Evolutionary conservation across 2,113 vertebrate species (phyloP).

Genomic region (Chionodraco myersi): DNA sequence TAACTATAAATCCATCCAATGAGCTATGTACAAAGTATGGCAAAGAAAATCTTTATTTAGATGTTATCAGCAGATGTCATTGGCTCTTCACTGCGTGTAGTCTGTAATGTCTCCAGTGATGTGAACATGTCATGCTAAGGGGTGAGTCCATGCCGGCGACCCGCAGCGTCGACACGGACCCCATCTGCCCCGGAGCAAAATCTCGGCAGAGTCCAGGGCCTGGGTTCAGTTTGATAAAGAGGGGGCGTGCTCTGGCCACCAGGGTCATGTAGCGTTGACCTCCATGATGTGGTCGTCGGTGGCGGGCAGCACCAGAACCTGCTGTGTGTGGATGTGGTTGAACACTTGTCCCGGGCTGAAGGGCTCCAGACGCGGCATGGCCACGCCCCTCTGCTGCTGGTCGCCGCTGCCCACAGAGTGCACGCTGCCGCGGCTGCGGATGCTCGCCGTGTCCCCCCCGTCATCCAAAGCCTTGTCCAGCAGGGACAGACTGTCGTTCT

Average conservation of each 20-base stretch:
- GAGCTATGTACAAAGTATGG: conserved; percentile 79
- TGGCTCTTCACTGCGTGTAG: conserved; percentile 54
- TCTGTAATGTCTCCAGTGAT: conserved; percentile 61
- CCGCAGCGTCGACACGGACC: conserved; percentile 38
- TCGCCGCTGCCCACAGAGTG: conserved; percentile 87
- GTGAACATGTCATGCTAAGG: conserved; percentile 67
- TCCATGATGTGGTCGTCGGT: conserved; percentile 95
- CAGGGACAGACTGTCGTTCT: conserved; percentile 93
- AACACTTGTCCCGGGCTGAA: conserved; percentile 93
- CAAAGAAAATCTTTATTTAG: conserved; percentile 64
- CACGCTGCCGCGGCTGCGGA: conserved; percentile 88
- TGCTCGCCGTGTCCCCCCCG: conserved; percentile 89
- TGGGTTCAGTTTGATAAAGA: conserved; percentile 74
- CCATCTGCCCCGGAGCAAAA: conserved; percentile 29
- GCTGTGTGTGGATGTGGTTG: conserved; percentile 88
- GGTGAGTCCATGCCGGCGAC: conserved; percentile 42
- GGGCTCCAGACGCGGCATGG: conserved; percentile 93
- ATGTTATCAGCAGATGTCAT: conserved; percentile 59
- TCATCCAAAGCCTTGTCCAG: conserved; percentile 93
- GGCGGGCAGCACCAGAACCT: conserved; percentile 94
- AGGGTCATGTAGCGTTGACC: conserved; percentile 94
- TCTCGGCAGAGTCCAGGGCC: conserved; percentile 57
- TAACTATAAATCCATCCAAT: conserved; percentile 75
- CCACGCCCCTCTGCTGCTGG: conserved; percentile 89
- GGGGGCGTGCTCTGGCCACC: neutral